Evolutionary conservation across 2,888 invertebrate genomes (phyloP), one percentile per base, ranked within the genome.

Genomic region (Alviniconcha strummeri): DNA sequence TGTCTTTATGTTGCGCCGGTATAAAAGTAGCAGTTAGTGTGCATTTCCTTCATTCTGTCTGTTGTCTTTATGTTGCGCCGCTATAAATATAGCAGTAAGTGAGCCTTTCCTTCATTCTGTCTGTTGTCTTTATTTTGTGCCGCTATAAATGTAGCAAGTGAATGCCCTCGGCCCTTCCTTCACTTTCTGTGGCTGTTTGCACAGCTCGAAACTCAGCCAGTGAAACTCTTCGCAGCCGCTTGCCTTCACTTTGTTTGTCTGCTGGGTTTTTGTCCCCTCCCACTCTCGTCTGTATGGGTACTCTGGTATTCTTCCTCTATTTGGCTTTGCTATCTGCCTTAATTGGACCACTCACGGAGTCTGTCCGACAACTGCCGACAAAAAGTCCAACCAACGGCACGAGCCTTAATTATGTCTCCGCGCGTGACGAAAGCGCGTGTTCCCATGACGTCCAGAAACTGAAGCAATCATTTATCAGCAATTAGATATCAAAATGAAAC

Each of bases 341-440:
- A 77, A 77, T 77, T 77, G 57, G 76, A 19, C 57, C 76, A 77
- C 57, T 77, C 57, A 57, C 76, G 11, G 17, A 15, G 19, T 19
- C 56, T 7, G 7, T n/a, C 76, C 76, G 76, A 77, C 76, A 57
- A 77, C 76, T 19, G 57, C 76, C 76, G 76, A 57, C 56, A 57
- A 36, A 36, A 0, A 19, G 57, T 19, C 76, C 76, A 19, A 77
- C 57, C 5, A 57, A 9, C 57, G 76, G 57, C 36, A 36, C 76
- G 76, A 77, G 55, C 76, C 54, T 57, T 77, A 77, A 77, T 77
- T 77, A 77, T 77, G 57, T 57, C 19, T n/a, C 19, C 57, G 19
- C 76, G 76, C 76, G 57, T 77, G 76, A 77, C 76, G n/a, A 5
- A 13, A 57, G 76, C 76, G 76, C 76, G 76, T 77, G 76, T 57